Evolutionary conservation across 2,797 vertebrate species (phyloP).

Genomic region (Coregonus ussuriensis): DNA sequence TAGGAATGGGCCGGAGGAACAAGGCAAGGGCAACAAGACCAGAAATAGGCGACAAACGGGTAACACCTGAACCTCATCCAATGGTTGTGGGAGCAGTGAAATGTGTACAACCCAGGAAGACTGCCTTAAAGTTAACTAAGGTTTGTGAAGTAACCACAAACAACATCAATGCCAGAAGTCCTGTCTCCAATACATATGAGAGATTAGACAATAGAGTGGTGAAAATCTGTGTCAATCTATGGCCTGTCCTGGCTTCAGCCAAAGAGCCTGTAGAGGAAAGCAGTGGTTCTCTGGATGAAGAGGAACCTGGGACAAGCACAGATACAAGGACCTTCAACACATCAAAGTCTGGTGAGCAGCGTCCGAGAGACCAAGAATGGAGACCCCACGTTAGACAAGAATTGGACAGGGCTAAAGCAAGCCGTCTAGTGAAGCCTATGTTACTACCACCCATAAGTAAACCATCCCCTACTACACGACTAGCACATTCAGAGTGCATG

Average conservation of each 20-base stretch:
- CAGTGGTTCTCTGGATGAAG: not conserved
- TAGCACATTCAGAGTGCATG: not conserved
- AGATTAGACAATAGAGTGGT: slow-evolving; percentile 38
- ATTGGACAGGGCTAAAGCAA: not conserved
- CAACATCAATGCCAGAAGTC: not conserved
- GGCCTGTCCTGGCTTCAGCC: slow-evolving; percentile 56
- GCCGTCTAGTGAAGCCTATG: not conserved
- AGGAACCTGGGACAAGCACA: slow-evolving; percentile 5
- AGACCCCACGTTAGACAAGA: not conserved
- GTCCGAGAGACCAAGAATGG: not conserved
- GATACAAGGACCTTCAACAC: not conserved
- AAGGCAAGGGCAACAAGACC: slow-evolving; percentile 2
- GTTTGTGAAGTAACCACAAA: slow-evolving; percentile 13
- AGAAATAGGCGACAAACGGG: slow-evolving; percentile 7
- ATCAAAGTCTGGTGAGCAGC: not conserved
- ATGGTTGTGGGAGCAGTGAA: slow-evolving; percentile 37
- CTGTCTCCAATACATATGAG: slow-evolving; percentile 30
- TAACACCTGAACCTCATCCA: slow-evolving; percentile 10
- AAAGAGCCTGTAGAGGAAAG: slow-evolving; percentile 37
- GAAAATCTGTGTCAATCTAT: slow-evolving; percentile 64
- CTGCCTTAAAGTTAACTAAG: slow-evolving; percentile 38
- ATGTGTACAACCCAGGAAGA: slow-evolving; percentile 28
- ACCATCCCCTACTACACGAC: not conserved
- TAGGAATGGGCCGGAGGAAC: slow-evolving; percentile 34
- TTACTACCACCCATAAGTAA: slow-evolving; percentile 38